Evolutionary conservation across 2,888 invertebrate species (phyloP).

Genomic region (Nymphalis polychloros): DNA sequence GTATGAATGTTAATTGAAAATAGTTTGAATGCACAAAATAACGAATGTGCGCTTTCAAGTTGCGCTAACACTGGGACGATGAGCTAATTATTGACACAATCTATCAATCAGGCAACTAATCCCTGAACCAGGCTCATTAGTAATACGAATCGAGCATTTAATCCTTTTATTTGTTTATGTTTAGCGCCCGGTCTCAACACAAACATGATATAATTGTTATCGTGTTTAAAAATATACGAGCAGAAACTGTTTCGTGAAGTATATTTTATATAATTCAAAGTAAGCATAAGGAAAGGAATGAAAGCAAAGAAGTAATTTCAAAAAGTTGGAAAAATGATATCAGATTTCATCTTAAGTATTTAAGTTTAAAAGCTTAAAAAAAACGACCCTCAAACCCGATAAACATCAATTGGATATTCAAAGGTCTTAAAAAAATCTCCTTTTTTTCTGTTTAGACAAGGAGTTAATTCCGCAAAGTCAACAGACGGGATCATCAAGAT

Average conservation of each 20-base stretch:
- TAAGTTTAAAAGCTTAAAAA: neutral
- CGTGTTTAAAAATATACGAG: too few species aligned
- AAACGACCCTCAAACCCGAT: constrained; percentile 2
- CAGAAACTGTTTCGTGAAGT: too few species aligned
- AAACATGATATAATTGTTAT: neutral
- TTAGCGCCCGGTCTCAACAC: neutral
- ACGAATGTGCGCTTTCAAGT: neutral
- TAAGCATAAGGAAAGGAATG: too few species aligned
- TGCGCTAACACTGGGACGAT: neutral
- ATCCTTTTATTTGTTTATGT: neutral
- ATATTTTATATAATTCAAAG: too few species aligned
- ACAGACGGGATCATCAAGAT: constrained; percentile 57
- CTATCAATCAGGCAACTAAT: neutral
- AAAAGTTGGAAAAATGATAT: neutral
- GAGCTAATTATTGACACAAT: neutral
- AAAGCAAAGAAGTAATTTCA: neutral
- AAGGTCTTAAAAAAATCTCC: constrained; percentile 18
- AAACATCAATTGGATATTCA: constrained; percentile 6
- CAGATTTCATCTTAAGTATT: neutral
- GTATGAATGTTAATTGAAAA: too few species aligned
- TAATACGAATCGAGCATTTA: neutral
- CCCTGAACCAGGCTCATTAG: neutral
- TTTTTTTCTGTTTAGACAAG: constrained; percentile 36
- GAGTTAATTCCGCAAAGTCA: constrained; percentile 49
- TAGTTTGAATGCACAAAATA: too few species aligned